Percentiles rank a stretch among this genome's conserved stretches.
Conservation (phyloP, 2,888 invertebrate genomes). For the Rhorus exstirpatorius region DNA sequence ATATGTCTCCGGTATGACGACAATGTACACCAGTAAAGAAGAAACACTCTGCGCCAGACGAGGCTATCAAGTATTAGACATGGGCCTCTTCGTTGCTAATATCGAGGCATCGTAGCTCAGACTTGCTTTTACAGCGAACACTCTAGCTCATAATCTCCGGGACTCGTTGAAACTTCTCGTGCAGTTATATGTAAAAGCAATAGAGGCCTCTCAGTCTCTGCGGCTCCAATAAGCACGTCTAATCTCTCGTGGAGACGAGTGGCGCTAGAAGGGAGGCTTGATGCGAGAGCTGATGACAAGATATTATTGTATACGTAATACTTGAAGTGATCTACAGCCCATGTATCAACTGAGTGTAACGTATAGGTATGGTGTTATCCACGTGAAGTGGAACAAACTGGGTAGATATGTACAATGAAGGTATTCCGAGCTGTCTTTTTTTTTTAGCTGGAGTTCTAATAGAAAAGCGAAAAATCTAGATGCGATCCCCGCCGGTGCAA, state of each 20-base stretch:
- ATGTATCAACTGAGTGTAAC: too few relatives aligned
- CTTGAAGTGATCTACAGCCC: background rate
- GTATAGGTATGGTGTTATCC: too few relatives aligned
- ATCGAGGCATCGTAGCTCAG: constrained; percentile 72
- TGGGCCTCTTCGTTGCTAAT: constrained; percentile 75
- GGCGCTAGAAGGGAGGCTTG: constrained; percentile 15
- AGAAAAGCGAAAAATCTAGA: background rate
- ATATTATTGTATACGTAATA: constrained; percentile 15
- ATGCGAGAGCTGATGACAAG: constrained; percentile 44
- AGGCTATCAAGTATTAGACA: constrained; percentile 16
- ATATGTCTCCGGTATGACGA: constrained; percentile 11
- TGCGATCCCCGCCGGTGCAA: too few relatives aligned
- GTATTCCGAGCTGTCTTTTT: too few relatives aligned
- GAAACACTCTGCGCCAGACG: constrained; percentile 19
- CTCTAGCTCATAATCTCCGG: constrained; percentile 79
- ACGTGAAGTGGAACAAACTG: too few relatives aligned
- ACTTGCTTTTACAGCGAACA: constrained; percentile 67
- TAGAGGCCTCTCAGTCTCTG: constrained; percentile 54
- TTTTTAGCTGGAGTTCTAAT: too few relatives aligned
- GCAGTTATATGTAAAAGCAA: constrained; percentile 76
- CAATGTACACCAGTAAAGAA: background rate
- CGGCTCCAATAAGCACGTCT: constrained; percentile 79
- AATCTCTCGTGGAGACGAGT: constrained; percentile 76
- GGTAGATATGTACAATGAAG: too few relatives aligned
- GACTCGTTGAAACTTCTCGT: constrained; percentile 81